A percentile compares a stretch with the other conserved stretches of the same genome.
Evolutionary conservation across 2,888 invertebrate genomes (phyloP).

Genomic region (Idaea dimidiata): DNA sequence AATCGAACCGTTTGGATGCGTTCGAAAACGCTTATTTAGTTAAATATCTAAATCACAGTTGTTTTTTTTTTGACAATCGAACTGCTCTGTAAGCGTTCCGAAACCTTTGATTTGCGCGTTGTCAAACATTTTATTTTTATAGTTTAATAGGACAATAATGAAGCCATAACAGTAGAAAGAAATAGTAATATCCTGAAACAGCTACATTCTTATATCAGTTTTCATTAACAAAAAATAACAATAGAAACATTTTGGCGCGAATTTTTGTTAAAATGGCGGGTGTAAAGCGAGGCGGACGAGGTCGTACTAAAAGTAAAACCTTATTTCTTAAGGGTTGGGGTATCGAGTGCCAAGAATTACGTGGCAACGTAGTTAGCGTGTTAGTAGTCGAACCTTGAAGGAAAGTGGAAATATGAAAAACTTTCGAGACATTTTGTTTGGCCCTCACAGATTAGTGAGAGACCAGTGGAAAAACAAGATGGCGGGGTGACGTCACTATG

Average conservation of each 20-base stretch:
- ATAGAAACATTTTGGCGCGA: constrained; percentile 1
- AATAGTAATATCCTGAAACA: background rate
- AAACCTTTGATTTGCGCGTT: background rate
- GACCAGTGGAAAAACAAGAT: background rate
- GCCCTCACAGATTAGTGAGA: background rate
- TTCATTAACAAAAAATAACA: background rate
- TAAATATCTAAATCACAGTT: no score
- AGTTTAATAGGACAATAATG: background rate
- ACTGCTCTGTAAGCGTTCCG: background rate
- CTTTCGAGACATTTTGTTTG: background rate
- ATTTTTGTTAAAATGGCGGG: constrained; percentile 40
- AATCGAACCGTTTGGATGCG: constrained; percentile 6
- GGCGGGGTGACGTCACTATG: background rate
- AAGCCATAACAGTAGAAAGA: background rate
- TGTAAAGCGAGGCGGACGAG: constrained; percentile 52
- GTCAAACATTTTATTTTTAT: background rate
- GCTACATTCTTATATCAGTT: background rate
- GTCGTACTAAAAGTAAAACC: constrained; percentile 61
- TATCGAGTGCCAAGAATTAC: constrained; percentile 63
- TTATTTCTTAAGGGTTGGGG: constrained; percentile 60
- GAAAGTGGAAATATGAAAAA: constrained; percentile 34
- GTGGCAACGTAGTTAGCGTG: constrained; percentile 48
- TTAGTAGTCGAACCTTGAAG: constrained; percentile 42
- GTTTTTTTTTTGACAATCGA: background rate
- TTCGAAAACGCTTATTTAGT: background rate